phyloP scores from a whole-genome alignment of 2,797 vertebrate species.

The Sebastes steindachneri region DNA sequence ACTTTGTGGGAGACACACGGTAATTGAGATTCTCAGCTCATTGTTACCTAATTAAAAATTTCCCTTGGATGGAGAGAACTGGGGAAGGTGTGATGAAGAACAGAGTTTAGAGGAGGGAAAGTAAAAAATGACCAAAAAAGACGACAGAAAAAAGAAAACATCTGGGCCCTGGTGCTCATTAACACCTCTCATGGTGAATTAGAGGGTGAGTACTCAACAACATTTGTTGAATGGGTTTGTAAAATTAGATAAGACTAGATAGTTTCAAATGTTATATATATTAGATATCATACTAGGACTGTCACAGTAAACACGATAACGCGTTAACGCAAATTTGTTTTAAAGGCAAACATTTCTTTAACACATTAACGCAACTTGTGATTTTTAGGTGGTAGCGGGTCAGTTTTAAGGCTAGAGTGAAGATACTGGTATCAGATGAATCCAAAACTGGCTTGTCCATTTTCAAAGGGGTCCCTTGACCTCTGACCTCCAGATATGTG shows the following conservation, averaged over 20 bases:
- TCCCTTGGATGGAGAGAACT: slow-evolving; percentile 21
- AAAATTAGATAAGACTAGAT: background rate
- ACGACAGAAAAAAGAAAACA: slow-evolving; percentile 1
- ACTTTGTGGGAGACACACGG: slow-evolving; percentile 61
- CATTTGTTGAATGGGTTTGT: background rate
- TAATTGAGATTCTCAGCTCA: slow-evolving; percentile 73
- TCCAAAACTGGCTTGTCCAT: background rate
- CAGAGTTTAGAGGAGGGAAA: background rate
- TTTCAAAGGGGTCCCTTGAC: too few relatives aligned
- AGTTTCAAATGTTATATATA: background rate
- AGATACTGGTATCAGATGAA: background rate
- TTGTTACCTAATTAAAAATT: slow-evolving; percentile 70
- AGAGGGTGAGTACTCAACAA: background rate
- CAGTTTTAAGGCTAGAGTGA: background rate
- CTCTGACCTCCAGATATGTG: too few relatives aligned
- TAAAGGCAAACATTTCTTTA: too few relatives aligned
- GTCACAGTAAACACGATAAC: background rate
- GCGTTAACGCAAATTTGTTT: too few relatives aligned
- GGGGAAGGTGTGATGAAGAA: slow-evolving; percentile 12
- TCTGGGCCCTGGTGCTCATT: slow-evolving; percentile 50
- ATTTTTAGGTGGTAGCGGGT: background rate
- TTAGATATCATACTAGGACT: background rate
- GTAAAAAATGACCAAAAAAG: background rate
- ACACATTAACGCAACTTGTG: background rate
- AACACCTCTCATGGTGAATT: slow-evolving; percentile 31